Percentiles rank a stretch among this genome's conserved stretches.
phyloP scores from a whole-genome alignment of 2,113 vertebrate genomes.

The Mobula hypostoma region DNA sequence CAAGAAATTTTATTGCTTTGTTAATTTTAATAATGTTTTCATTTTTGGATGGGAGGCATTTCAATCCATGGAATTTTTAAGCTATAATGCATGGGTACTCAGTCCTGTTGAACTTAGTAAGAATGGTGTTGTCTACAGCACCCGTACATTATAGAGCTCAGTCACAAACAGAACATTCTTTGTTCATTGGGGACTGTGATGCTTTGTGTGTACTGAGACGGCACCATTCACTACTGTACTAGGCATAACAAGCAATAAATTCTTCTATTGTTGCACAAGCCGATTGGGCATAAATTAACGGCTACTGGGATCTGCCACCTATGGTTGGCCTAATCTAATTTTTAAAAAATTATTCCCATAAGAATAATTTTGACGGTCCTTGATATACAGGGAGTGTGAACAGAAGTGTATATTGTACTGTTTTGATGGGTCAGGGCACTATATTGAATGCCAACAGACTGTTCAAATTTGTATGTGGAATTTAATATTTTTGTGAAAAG shows the following conservation, averaged over 20 bases:
- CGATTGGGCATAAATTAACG: background rate
- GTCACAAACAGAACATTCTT: background rate
- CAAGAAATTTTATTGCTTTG: background rate
- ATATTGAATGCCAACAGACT: background rate
- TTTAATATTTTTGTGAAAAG: background rate
- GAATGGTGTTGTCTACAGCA: background rate
- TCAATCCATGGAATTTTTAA: background rate
- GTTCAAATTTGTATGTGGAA: background rate
- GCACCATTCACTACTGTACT: background rate
- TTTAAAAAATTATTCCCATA: background rate
- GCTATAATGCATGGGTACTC: background rate
- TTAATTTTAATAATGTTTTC: background rate
- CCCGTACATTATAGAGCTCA: background rate
- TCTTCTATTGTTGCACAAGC: too few relatives aligned
- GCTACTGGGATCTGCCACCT: background rate
- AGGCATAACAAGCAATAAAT: background rate
- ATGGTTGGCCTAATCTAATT: background rate
- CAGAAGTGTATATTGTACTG: background rate
- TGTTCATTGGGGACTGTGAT: background rate
- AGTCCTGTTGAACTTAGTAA: background rate
- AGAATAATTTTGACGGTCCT: background rate
- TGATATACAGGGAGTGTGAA: background rate
- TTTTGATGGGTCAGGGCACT: background rate
- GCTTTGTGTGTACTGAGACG: constrained; percentile 4
- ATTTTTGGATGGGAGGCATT: too few relatives aligned